A percentile compares a stretch with the other conserved stretches of the same genome.
phyloP scores from a whole-genome alignment of 1,140 invertebrate species.

The Nymphalis io region DNA sequence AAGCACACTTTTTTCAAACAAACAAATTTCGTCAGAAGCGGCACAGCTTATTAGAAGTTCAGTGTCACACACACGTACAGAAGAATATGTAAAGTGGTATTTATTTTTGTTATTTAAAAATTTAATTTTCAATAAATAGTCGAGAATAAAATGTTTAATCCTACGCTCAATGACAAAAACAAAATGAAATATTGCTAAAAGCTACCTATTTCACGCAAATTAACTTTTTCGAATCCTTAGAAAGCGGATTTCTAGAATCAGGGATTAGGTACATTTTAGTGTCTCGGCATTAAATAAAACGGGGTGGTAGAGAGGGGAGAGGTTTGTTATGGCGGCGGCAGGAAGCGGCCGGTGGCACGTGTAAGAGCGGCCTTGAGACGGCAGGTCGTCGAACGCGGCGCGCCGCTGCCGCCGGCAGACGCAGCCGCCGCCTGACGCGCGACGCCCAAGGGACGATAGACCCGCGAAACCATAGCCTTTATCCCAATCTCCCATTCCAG shows the following conservation, averaged over 20 bases:
- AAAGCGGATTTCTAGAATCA: slow-evolving; percentile 43
- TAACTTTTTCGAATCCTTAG: slow-evolving; percentile 33
- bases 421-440: slow-evolving; percentile 44
- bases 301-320: slow-evolving; percentile 57
- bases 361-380: slow-evolving; percentile 78
- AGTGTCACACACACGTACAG: too few species aligned
- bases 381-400: slow-evolving; percentile 72
- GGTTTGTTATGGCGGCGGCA: slow-evolving; percentile 77
- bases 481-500: slow-evolving; percentile 40
- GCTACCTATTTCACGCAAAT: too few species aligned
- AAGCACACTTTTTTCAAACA: too few species aligned
- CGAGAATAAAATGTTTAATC: too few species aligned
- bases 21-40: too few species aligned
- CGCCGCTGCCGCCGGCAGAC: slow-evolving; percentile 55
- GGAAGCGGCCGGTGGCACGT: slow-evolving; percentile 76
- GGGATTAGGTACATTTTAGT: slow-evolving; percentile 46
- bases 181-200: too few species aligned
- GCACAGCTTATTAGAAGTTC: too few species aligned
- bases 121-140: too few species aligned
- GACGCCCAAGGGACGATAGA: slow-evolving; percentile 40
- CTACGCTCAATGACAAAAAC: too few species aligned
- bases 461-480: slow-evolving; percentile 57
- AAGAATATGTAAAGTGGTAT: too few species aligned
- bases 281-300: slow-evolving; percentile 38
- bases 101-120: too few species aligned